Percentiles rank a stretch among this genome's conserved stretches.
Evolutionary conservation across 2,888 invertebrate species (phyloP).

Genomic region (Pristionchus arcanus): DNA sequence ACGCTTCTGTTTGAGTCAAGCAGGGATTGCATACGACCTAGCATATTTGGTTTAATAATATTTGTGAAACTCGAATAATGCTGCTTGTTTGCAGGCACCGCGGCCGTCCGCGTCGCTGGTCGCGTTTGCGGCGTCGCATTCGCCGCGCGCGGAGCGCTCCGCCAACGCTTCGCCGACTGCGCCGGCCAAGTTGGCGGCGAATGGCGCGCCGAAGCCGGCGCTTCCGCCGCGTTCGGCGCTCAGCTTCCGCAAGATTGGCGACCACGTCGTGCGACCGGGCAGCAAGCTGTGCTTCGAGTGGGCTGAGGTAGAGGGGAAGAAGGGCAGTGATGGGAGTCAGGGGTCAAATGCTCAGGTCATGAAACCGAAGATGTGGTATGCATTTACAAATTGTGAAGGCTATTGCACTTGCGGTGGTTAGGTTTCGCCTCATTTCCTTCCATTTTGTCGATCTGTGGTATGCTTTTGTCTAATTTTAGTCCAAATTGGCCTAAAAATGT

Average conservation of each 20-base stretch:
- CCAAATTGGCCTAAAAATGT: no score
- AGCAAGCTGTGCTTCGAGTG: slow-evolving; percentile 52
- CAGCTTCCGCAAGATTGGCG: slow-evolving; percentile 50
- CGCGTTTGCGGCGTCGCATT: not conserved
- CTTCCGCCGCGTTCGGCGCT: slow-evolving; percentile 44
- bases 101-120: not conserved
- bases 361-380: no score
- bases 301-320: slow-evolving; percentile 39
- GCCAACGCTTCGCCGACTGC: not conserved
- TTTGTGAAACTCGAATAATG: not conserved
- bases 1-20: no score
- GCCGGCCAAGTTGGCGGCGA: not conserved
- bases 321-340: not conserved
- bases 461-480: no score
- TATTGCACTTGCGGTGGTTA: no score
- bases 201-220: not conserved
- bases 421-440: no score
- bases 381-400: no score
- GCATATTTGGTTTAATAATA: no score
- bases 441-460: no score
- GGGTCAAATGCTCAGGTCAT: no score
- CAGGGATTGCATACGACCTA: no score
- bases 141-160: not conserved
- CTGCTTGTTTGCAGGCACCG: not conserved
- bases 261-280: not conserved